A percentile compares a stretch with the other conserved stretches of the same genome.
These are phyloP conservation scores for Diarsia rubi DNA, from an alignment of 2,888 invertebrate genomes.

Conservation along the genomic window DNA sequence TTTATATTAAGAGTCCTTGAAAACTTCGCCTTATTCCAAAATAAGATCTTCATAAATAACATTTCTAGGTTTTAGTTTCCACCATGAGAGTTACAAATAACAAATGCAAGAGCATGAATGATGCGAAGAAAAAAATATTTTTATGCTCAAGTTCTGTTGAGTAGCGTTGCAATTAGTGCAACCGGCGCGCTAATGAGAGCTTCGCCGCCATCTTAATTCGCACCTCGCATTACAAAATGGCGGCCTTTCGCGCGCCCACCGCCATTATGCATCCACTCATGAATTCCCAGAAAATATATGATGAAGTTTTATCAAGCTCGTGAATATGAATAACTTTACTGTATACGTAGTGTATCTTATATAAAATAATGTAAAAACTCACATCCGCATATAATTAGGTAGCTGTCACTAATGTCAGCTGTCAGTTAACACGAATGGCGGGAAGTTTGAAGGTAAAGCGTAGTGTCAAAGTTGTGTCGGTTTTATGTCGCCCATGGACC, in stretches of 20 bases:
- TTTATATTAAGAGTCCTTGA: not conserved
- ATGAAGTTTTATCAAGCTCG: slow-evolving; percentile 43
- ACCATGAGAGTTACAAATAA: slow-evolving; percentile 16
- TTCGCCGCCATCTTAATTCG: slow-evolving; percentile 74
- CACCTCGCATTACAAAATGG: slow-evolving; percentile 75
- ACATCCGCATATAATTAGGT: not conserved
- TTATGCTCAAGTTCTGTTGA: slow-evolving; percentile 59
- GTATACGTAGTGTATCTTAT: not conserved
- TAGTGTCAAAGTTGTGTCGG: no score
- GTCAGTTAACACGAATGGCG: not conserved
- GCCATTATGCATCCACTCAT: slow-evolving; percentile 64
- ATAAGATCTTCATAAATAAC: slow-evolving; percentile 12
- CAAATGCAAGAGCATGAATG: slow-evolving; percentile 48
- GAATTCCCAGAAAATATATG: slow-evolving; percentile 57
- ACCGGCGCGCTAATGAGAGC: slow-evolving; percentile 75
- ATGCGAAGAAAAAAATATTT: slow-evolving; percentile 50
- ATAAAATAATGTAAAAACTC: not conserved
- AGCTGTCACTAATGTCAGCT: not conserved
- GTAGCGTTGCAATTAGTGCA: slow-evolving; percentile 77
- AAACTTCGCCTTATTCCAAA: not conserved
- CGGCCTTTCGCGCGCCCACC: slow-evolving; percentile 55
- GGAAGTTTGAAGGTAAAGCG: not conserved
- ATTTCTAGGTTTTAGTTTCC: not conserved
- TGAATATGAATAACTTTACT: slow-evolving; percentile 68
- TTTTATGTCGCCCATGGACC: no score